A percentile compares a stretch with the other conserved stretches of the same genome.
These are phyloP conservation scores for Eueremaeus valkanovi DNA, from an alignment of 2,888 invertebrate species.

Conservation along the genomic window DNA sequence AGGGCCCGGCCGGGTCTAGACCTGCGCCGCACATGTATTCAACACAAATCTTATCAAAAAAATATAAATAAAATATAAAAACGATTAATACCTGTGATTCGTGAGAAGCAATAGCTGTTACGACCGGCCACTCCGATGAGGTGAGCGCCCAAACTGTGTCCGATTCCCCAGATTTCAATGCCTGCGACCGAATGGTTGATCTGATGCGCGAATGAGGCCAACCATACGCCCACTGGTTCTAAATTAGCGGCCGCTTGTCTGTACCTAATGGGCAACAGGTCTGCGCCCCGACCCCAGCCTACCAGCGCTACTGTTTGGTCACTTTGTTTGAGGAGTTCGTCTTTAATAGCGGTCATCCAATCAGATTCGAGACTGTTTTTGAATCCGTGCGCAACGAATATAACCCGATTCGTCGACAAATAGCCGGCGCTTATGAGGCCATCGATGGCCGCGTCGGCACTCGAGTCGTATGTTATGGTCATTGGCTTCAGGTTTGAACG, in stretches of 20 bases:
- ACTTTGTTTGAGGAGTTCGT: conserved; percentile 7
- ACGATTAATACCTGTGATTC: conserved; percentile 32
- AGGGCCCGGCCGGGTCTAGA: conserved; percentile 39
- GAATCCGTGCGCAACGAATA: conserved; percentile 36
- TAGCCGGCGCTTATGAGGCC: neutral
- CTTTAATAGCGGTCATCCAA: conserved; percentile 36
- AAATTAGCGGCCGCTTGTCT: conserved; percentile 36
- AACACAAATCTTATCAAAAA: neutral
- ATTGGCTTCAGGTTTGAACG: neutral
- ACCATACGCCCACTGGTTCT: conserved; percentile 30
- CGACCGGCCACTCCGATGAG: conserved; percentile 36
- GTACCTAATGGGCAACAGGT: conserved; percentile 28
- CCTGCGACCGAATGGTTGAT: neutral
- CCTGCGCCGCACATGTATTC: neutral
- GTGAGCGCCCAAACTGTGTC: conserved; percentile 40
- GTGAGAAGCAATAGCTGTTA: neutral
- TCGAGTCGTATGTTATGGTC: conserved; percentile 13
- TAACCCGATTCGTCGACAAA: conserved; percentile 31
- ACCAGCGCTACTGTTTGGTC: conserved; percentile 34
- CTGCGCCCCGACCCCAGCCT: conserved; percentile 37
- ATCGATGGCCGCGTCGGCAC: neutral
- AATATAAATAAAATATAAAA: neutral
- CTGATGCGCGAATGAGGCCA: neutral
- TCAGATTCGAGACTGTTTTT: conserved; percentile 35
- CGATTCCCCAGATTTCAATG: conserved; percentile 29